Base-by-base conservation (phyloP, 2,888 invertebrate species). In the Orthonychiurus folsomi region DNA sequence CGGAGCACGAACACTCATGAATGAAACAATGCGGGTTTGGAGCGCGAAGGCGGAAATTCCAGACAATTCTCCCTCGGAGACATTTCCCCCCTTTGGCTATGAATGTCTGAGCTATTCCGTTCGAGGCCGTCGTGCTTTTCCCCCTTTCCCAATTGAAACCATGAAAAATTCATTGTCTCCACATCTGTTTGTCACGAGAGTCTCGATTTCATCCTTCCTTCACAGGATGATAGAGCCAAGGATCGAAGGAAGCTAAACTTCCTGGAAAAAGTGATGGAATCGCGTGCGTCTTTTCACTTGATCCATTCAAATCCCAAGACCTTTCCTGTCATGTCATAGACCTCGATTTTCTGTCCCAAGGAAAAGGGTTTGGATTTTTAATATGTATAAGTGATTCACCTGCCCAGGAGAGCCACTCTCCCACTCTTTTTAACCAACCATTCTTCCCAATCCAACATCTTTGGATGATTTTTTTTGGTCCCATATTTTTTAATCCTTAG, bases 161-260 rank as follows among this genome's bases (percentile, higher is more conserved):
- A 67, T 71, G 68, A 71, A 71, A 68, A 68, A 71, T 71, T 69
- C 68, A 71, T 66, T 68, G 65, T 58, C 59, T 62, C 66, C 65
- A 71, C 68, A 67, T 68, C 65, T 66, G 62, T 66, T 68, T 71
- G 69, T 69, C 68, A 69, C 68, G 69, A 65, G 68, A 65, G 62
- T 63, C 68, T 67, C 25, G 2, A 24, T 24, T 37, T 37, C 37
- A 5, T 37, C 15, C 9, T 9, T 15, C 15, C 37, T 37, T n/a
- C n/a, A n/a, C n/a, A n/a, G n/a, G n/a, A n/a, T n/a, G n/a, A n/a
- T n/a, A n/a, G n/a, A n/a, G n/a, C n/a, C n/a, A n/a, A n/a, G n/a
- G n/a, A n/a, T n/a, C n/a, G 48, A 18, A 48, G 12, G 18, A 15
- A 18, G 12, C 18, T 18, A 18, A n/a, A 25, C 5, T 24, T 21